Percentiles rank a stretch among this genome's conserved stretches.
Evolutionary conservation across 1,140 invertebrate genomes (phyloP).

Genomic region (Dendroctonus valens): DNA sequence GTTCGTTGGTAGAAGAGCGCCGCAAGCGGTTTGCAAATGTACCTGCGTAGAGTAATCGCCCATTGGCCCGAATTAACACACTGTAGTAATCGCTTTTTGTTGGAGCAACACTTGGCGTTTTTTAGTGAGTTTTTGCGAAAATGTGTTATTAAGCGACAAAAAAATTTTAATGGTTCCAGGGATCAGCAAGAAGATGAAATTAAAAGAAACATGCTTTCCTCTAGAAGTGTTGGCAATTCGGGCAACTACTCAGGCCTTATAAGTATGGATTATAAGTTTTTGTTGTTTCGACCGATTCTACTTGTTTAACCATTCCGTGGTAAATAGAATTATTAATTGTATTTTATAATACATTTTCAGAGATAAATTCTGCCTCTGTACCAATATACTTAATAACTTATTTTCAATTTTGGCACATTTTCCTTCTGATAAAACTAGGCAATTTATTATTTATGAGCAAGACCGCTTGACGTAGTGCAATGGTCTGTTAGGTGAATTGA

Average conservation of each 20-base stretch:
- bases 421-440: too few species aligned
- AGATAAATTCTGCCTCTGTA: too few species aligned
- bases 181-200: constrained; percentile 42
- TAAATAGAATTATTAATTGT: too few species aligned
- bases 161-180: constrained; percentile 35
- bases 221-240: constrained; percentile 36
- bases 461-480: too few species aligned
- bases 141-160: constrained; percentile 8
- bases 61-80: constrained; percentile 68
- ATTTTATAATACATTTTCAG: too few species aligned
- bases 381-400: too few species aligned
- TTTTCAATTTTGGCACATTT: too few species aligned
- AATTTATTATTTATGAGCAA: too few species aligned
- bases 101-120: constrained; percentile 74
- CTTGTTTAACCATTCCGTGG: too few species aligned
- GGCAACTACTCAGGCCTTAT: constrained; percentile 47
- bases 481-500: too few species aligned
- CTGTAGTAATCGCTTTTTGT: constrained; percentile 66
- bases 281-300: neutral
- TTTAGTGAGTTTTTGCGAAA: constrained; percentile 63
- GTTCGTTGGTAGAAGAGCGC: constrained; percentile 76
- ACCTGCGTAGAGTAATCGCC: constrained; percentile 74
- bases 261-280: constrained; percentile 16
- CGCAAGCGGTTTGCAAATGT: constrained; percentile 73
- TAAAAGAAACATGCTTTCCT: constrained; percentile 41